These are phyloP conservation scores for Adelges cooleyi DNA, from an alignment of 1,140 invertebrate species.

Conservation along the genomic window DNA sequence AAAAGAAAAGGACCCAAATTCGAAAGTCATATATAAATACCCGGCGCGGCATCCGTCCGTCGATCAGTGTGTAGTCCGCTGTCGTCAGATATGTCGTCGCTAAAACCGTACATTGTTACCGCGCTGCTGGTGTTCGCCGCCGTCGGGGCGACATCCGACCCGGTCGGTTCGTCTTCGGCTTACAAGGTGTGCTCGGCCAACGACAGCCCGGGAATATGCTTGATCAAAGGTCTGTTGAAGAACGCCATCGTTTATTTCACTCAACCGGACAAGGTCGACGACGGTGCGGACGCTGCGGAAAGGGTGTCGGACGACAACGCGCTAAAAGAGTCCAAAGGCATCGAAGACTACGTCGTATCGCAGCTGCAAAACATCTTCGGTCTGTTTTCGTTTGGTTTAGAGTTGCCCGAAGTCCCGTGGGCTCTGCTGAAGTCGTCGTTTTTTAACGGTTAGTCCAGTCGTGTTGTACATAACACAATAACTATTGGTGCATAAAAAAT, in stretches of 20 bases:
- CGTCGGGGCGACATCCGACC: background rate
- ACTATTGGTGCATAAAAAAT: too few species aligned
- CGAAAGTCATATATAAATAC: slow-evolving; percentile 24
- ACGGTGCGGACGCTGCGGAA: background rate
- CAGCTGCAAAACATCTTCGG: background rate
- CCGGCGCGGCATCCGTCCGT: too few species aligned
- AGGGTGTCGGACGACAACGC: background rate
- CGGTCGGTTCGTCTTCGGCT: background rate
- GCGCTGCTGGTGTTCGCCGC: background rate
- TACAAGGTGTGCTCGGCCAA: background rate
- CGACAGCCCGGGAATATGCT: background rate
- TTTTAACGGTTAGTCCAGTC: background rate
- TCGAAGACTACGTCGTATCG: background rate
- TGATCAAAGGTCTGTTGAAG: background rate
- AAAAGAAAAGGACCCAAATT: background rate
- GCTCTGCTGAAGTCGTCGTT: background rate
- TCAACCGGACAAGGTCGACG: background rate
- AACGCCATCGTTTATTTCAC: background rate
- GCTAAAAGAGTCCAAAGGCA: background rate
- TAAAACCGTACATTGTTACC: background rate
- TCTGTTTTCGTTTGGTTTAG: slow-evolving; percentile 4
- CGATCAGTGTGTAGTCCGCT: background rate
- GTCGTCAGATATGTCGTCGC: background rate
- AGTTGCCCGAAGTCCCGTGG: background rate
- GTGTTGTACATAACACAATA: too few species aligned